Evolutionary conservation across 2,888 invertebrate species (phyloP), one percentile per base, ranked within the genome.

Genomic region (Coelogynopora nodosa): DNA sequence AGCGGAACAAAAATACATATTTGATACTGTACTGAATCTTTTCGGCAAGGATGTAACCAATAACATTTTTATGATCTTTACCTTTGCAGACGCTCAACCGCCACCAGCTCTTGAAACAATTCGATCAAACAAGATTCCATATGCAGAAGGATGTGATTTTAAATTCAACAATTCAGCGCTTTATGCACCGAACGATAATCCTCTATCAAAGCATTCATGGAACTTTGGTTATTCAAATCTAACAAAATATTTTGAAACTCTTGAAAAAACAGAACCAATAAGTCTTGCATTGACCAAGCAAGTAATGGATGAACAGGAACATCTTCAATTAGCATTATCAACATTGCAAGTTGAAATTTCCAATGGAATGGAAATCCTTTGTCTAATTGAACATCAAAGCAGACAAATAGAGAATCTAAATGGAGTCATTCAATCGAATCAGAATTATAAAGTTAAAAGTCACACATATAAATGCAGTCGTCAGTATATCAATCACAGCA

Each of bases 131-230:
- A n/a, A n/a, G n/a, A 49, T 49, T 49, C 49, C 5, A 49, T 26
- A 27, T 10, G n/a, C 82, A 13, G 30, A 82, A 29, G 5, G 28
- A 5, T 23, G 5, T 10, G 23, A n/a, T 23, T 18, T 82, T 23
- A 82, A 0, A 28, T 82, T 82, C 31, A 82, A 82, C 82, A 82
- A 82, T 13, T 29, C 30, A 18, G 31, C 31, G 23, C 82, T 82
- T 26, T 82, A 82, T 18, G 23, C 82, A 27, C 27, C 23, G 23
- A 82, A 82, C 28, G 23, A 29, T 1, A 0, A 0, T 82, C 30
- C 31, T 0, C n/a, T 30, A 0, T 0, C 30, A 23, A 27, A 27
- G 23, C 29, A 82, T 10, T 82, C 49, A 13, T 49, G 30, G 0
- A 13, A 2, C 0, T 1, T 30, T 10, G 31, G 31, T 26, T 30